phyloP scores from a whole-genome alignment of 2,888 invertebrate species.

The Cantharis rustica region DNA sequence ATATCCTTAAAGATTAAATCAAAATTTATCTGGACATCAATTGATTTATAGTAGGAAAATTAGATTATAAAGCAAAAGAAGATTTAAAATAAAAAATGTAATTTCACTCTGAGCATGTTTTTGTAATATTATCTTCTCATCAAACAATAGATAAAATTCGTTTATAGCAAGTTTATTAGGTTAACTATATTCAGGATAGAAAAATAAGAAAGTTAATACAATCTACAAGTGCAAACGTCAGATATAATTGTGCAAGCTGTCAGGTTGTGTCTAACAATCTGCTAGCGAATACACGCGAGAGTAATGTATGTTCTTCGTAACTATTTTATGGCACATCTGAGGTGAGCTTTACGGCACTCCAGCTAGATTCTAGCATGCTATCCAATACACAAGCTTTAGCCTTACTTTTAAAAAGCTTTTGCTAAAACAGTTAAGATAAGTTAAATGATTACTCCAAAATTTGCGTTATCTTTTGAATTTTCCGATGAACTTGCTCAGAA shows the following conservation, averaged over 20 bases:
- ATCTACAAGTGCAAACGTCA: slow-evolving; percentile 20
- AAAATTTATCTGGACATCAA: neutral
- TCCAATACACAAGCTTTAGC: slow-evolving; percentile 27
- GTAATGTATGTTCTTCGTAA: slow-evolving; percentile 30
- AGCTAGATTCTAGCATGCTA: slow-evolving; percentile 21
- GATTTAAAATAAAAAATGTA: neutral
- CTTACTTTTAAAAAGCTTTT: slow-evolving; percentile 24
- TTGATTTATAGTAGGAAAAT: neutral
- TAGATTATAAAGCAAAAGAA: neutral
- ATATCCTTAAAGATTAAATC: neutral
- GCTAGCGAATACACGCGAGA: slow-evolving; percentile 29
- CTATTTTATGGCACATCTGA: slow-evolving; percentile 34
- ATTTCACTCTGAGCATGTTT: neutral
- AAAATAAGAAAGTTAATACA: slow-evolving; percentile 18
- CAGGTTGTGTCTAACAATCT: slow-evolving; percentile 26
- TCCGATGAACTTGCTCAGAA: neutral
- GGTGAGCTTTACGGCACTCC: slow-evolving; percentile 32
- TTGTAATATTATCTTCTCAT: neutral
- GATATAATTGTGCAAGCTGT: slow-evolving; percentile 27
- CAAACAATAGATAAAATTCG: slow-evolving; percentile 7
- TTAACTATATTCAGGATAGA: slow-evolving; percentile 6
- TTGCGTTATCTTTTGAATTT: neutral
- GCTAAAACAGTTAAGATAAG: slow-evolving; percentile 24
- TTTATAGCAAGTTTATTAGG: slow-evolving; percentile 9
- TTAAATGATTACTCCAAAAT: slow-evolving; percentile 22